phyloP scores from a whole-genome alignment of 2,888 invertebrate species.

The Aleiodes alternator region DNA sequence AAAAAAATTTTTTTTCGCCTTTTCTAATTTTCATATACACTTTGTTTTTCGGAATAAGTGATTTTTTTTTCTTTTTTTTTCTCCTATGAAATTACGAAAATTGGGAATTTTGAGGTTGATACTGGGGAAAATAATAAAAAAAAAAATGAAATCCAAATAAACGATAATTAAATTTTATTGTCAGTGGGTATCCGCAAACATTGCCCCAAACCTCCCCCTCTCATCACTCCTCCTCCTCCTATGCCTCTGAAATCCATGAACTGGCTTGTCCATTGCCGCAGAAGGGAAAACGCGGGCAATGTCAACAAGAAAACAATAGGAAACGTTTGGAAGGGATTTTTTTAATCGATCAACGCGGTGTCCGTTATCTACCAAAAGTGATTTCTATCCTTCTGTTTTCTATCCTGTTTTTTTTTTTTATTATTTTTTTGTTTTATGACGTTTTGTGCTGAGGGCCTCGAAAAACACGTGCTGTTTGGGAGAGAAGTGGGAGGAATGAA shows the following conservation, averaged over 20 bases:
- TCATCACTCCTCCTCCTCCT: no score
- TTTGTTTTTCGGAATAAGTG: neutral
- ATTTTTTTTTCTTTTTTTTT: neutral
- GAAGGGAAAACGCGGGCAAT: constrained; percentile 40
- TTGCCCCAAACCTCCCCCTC: neutral
- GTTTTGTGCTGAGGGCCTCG: neutral
- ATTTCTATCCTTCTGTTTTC: neutral
- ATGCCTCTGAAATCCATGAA: neutral
- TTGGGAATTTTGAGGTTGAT: no score
- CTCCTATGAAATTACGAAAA: no score
- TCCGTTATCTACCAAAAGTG: constrained; percentile 17
- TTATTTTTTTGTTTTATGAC: neutral
- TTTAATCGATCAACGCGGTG: constrained; percentile 32
- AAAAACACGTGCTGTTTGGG: no score
- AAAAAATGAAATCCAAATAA: constrained; percentile 53
- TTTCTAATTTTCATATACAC: neutral
- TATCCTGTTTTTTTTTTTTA: neutral
- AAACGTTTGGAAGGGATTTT: constrained; percentile 35
- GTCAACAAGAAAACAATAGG: constrained; percentile 55
- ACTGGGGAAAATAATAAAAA: neutral
- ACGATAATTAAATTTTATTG: constrained; percentile 56
- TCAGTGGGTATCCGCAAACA: constrained; percentile 45
- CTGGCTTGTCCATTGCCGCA: constrained; percentile 45
- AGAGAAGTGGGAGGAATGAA: no score
- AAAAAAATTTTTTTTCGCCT: neutral